Conservation (phyloP, 1,140 invertebrate genomes). For the Eumeta japonica region DNA sequence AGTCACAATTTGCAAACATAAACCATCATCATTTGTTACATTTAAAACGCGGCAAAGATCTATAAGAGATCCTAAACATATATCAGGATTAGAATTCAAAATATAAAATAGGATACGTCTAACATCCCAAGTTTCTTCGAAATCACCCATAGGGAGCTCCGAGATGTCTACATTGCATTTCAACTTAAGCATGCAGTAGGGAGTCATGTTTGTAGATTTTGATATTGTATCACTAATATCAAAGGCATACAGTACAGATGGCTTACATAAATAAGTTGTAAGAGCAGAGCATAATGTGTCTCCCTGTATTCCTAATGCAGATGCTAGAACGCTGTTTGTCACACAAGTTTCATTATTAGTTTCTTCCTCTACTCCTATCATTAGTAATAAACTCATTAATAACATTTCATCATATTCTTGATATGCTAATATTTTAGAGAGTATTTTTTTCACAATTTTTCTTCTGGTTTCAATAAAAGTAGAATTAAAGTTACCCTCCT, state of each 20-base stretch:
- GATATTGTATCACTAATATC: no score
- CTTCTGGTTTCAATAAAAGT: slow-evolving; percentile 16
- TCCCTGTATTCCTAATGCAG: no score
- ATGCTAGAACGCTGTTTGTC: no score
- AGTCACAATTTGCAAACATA: slow-evolving; percentile 47
- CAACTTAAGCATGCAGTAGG: slow-evolving; percentile 36
- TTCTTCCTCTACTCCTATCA: slow-evolving; percentile 21
- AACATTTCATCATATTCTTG: slow-evolving; percentile 42
- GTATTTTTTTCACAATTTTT: slow-evolving; percentile 23
- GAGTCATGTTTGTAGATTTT: no score
- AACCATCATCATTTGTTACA: slow-evolving; percentile 40
- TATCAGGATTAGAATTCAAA: slow-evolving; percentile 33
- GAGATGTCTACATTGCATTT: slow-evolving; percentile 47
- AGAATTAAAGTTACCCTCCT: slow-evolving; percentile 7
- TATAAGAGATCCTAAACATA: slow-evolving; percentile 25
- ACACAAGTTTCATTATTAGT: slow-evolving; percentile 15
- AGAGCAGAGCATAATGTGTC: no score
- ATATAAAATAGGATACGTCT: slow-evolving; percentile 44
- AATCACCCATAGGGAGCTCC: slow-evolving; percentile 39
- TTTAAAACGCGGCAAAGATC: slow-evolving; percentile 45
- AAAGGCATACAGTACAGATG: no score
- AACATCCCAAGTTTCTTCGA: slow-evolving; percentile 47
- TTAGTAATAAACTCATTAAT: slow-evolving; percentile 29
- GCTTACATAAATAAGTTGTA: no score
- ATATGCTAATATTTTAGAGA: slow-evolving; percentile 27